A percentile compares a stretch with the other conserved stretches of the same genome.
Conservation (phyloP, 2,797 vertebrate genomes). For the Alfaro cultratus region DNA sequence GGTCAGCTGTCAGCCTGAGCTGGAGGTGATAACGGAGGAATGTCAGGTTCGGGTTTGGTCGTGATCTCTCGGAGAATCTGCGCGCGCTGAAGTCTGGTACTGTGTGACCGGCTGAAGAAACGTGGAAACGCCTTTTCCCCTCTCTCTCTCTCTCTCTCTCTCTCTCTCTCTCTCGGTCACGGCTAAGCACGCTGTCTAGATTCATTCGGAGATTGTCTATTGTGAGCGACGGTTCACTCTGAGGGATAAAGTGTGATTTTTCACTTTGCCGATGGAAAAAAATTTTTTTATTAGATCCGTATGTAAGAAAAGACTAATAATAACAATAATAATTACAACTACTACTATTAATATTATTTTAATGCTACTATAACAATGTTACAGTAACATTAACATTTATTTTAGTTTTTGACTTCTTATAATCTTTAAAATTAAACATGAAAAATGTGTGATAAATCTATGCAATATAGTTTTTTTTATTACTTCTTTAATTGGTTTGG, state of each 20-base stretch:
- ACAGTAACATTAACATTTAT: no score
- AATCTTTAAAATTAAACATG: no score
- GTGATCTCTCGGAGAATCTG: constrained; percentile 30
- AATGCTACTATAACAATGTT: no score
- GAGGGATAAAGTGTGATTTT: neutral
- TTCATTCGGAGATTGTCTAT: constrained; percentile 63
- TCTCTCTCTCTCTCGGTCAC: constrained; percentile 34
- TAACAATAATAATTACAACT: neutral
- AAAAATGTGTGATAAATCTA: neutral
- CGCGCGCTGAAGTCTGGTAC: constrained; percentile 41
- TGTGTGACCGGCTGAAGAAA: constrained; percentile 63
- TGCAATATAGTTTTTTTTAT: neutral
- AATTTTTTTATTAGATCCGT: neutral
- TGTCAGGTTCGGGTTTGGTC: constrained; percentile 9
- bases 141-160: constrained; percentile 26
- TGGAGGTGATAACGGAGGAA: neutral
- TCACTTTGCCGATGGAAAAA: neutral
- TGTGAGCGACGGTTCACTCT: neutral
- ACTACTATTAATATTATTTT: no score
- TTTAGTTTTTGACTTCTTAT: no score
- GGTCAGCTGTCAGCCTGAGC: constrained; percentile 32
- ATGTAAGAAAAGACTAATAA: neutral
- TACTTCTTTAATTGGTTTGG: neutral
- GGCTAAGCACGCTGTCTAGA: constrained; percentile 64
- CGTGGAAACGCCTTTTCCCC: constrained; percentile 77